Conservation (phyloP, 2,797 vertebrate genomes). For the Pangasius sanitwongsei region DNA sequence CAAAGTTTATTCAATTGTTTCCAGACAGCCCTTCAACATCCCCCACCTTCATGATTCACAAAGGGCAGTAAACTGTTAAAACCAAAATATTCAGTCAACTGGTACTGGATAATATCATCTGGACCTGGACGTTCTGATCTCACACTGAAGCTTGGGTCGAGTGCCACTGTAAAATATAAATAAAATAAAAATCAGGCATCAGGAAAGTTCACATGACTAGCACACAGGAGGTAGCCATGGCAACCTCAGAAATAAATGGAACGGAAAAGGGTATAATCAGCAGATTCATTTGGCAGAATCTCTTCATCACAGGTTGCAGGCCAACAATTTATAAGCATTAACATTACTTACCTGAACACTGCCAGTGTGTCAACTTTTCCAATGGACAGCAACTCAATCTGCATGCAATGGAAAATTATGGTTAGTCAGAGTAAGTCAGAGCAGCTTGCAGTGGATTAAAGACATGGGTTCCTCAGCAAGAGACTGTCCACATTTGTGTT, state of each 20-base stretch:
- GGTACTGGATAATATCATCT: background rate
- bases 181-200: background rate
- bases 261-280: constrained; percentile 79
- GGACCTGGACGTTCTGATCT: background rate
- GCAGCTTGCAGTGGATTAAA: background rate
- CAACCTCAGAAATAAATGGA: constrained; percentile 75
- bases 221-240: fast-evolving
- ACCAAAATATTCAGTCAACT: too few relatives aligned
- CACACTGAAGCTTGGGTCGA: background rate
- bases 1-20: background rate
- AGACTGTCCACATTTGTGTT: constrained; percentile 69
- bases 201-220: background rate
- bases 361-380: too few relatives aligned
- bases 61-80: background rate
- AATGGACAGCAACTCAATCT: background rate
- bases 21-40: background rate
- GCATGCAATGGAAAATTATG: background rate
- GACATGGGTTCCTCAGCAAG: constrained; percentile 65
- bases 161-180: fast-evolving
- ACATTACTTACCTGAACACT: background rate
- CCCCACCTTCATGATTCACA: background rate
- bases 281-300: constrained; percentile 81
- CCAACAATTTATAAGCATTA: background rate
- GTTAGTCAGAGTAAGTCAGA: background rate
- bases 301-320: constrained; percentile 68